Evolutionary conservation across 2,888 invertebrate species (phyloP).

Genomic region (Ormyrus rosae): DNA sequence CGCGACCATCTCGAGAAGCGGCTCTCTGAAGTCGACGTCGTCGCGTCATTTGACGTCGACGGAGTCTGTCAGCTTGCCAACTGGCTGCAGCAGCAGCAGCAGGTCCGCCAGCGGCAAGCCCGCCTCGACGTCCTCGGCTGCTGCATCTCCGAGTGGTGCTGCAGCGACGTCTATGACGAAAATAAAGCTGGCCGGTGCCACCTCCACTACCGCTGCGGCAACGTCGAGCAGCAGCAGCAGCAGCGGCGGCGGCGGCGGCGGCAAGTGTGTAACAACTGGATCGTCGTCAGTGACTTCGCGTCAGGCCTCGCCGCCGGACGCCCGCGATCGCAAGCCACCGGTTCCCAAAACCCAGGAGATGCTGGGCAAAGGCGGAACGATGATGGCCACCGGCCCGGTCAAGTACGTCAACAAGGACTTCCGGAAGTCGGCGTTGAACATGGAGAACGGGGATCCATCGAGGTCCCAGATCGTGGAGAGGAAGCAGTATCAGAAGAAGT

Average conservation of each 20-base stretch:
- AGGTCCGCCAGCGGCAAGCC: slow-evolving; percentile 49
- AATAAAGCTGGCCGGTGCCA: slow-evolving; percentile 54
- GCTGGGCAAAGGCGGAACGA: slow-evolving; percentile 63
- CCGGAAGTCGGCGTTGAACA: slow-evolving; percentile 85
- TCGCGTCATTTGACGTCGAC: slow-evolving; percentile 68
- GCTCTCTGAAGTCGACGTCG: slow-evolving; percentile 48
- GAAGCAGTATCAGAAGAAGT: slow-evolving; percentile 63
- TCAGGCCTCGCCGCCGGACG: slow-evolving; percentile 66
- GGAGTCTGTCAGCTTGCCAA: slow-evolving; percentile 70
- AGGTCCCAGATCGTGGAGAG: slow-evolving; percentile 64
- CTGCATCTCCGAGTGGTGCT: not conserved
- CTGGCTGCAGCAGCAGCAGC: slow-evolving; percentile 63
- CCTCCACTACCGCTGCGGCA: slow-evolving; percentile 31
- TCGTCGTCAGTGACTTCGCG: slow-evolving; percentile 67
- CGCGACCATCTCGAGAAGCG: slow-evolving; percentile 33
- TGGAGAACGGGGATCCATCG: slow-evolving; percentile 75
- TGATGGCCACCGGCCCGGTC: slow-evolving; percentile 56
- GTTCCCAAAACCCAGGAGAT: slow-evolving; percentile 75
- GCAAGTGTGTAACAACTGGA: slow-evolving; percentile 51
- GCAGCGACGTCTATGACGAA: slow-evolving; percentile 53
- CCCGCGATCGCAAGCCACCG: slow-evolving; percentile 74
- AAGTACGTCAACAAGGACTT: slow-evolving; percentile 83
- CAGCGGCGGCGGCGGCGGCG: slow-evolving; percentile 24
- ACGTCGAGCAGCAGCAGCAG: slow-evolving; percentile 31
- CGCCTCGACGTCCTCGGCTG: slow-evolving; percentile 61